Conservation (phyloP, 2,797 vertebrate genomes). For the Borostomias antarcticus region DNA sequence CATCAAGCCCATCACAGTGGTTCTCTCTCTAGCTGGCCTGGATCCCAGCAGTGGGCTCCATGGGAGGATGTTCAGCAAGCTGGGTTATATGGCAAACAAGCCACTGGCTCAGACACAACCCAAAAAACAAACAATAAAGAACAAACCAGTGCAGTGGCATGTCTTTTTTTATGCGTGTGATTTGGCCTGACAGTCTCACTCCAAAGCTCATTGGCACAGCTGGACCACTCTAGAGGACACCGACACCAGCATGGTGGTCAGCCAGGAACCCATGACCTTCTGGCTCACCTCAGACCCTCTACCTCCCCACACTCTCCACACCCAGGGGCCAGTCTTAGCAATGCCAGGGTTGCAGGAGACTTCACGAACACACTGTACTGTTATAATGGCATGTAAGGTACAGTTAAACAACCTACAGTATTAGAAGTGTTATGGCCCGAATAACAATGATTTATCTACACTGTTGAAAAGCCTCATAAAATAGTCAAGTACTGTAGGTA, state of each 20-base stretch:
- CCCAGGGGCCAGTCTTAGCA: slow-evolving; percentile 52
- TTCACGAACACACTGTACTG: slow-evolving; percentile 37
- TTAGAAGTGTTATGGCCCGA: slow-evolving; percentile 28
- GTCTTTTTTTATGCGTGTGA: slow-evolving; percentile 37
- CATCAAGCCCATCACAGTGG: slow-evolving; percentile 6
- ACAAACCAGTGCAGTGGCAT: slow-evolving; percentile 31
- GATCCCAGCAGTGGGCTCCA: slow-evolving; percentile 35
- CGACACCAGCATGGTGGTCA: slow-evolving; percentile 33
- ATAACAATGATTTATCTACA: not conserved
- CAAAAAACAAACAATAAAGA: slow-evolving; percentile 49
- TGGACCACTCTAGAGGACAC: slow-evolving; percentile 57
- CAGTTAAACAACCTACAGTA: slow-evolving; percentile 47
- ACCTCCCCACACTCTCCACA: slow-evolving; percentile 7
- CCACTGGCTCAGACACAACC: slow-evolving; percentile 48
- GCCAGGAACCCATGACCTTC: slow-evolving; percentile 47
- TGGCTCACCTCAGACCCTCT: not conserved
- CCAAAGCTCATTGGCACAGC: slow-evolving; percentile 63
- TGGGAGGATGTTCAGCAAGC: slow-evolving; percentile 25
- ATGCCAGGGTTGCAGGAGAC: slow-evolving; percentile 36
- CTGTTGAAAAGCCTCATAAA: too few species aligned
- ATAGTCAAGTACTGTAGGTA: too few species aligned
- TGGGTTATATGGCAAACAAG: slow-evolving; percentile 19
- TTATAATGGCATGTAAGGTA: not conserved
- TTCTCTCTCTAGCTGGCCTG: slow-evolving; percentile 34
- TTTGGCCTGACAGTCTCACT: slow-evolving; percentile 53